Conservation (phyloP, 2,888 invertebrate genomes). For the Caprella mutica region DNA sequence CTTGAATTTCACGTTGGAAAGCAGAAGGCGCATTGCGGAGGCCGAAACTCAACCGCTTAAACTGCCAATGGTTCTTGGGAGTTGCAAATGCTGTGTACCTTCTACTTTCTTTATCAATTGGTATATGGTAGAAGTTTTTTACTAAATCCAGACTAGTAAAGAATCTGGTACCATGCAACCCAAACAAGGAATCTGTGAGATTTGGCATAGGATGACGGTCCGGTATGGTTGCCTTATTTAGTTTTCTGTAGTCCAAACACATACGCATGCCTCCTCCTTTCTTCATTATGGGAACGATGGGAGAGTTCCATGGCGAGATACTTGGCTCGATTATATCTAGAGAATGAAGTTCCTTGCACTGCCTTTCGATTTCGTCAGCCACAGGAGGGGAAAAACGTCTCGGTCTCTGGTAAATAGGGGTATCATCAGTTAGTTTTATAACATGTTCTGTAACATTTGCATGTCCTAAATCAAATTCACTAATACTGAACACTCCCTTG, state of each 20-base stretch:
- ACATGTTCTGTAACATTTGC: neutral
- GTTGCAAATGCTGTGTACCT: neutral
- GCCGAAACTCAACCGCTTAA: neutral
- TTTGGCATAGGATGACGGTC: neutral
- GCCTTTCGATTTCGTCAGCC: neutral
- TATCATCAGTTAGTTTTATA: neutral
- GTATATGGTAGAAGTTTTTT: neutral
- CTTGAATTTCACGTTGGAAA: conserved; percentile 1
- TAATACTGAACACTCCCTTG: conserved; percentile 3
- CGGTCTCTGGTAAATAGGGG: conserved; percentile 3
- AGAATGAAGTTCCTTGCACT: neutral
- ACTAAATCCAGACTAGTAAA: neutral
- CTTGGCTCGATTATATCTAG: neutral
- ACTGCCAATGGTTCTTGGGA: neutral
- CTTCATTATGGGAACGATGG: neutral
- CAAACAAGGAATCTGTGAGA: conserved; percentile 1
- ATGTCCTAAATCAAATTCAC: neutral
- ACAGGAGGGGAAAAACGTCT: conserved; percentile 2
- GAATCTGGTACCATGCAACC: neutral
- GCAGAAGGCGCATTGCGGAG: neutral
- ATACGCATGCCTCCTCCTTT: neutral
- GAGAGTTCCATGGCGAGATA: neutral
- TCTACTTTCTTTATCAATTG: neutral
- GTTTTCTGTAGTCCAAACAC: neutral
- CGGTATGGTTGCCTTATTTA: neutral